phyloP scores from a whole-genome alignment of 1,140 invertebrate genomes.

The Epicauta chinensis region DNA sequence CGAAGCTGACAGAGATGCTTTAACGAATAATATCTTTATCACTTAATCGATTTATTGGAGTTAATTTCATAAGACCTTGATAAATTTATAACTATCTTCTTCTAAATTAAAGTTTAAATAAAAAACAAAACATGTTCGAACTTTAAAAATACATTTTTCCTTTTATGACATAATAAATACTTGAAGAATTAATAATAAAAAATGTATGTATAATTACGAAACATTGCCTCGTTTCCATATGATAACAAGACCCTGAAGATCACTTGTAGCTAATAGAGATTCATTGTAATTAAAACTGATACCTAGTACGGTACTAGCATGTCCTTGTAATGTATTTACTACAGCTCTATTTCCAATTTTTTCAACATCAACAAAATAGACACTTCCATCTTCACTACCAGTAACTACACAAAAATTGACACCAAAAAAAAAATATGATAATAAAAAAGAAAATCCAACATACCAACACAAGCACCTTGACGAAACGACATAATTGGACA shows the following conservation, averaged over 20 bases:
- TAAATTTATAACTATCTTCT: too few relatives aligned
- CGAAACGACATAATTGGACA: slow-evolving; percentile 80
- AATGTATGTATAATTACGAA: too few relatives aligned
- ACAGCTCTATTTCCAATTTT: slow-evolving; percentile 60
- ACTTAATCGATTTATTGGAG: too few relatives aligned
- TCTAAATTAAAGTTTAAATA: too few relatives aligned
- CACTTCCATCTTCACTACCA: slow-evolving; percentile 79
- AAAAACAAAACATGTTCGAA: too few relatives aligned
- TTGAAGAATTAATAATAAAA: too few relatives aligned
- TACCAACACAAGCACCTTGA: slow-evolving; percentile 69
- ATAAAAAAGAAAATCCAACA: slow-evolving; percentile 23
- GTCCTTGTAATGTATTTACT: slow-evolving; percentile 79
- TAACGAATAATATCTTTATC: too few relatives aligned
- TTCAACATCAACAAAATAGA: slow-evolving; percentile 79
- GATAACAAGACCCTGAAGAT: slow-evolving; percentile 78
- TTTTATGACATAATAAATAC: too few relatives aligned
- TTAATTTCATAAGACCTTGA: too few relatives aligned
- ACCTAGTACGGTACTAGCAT: slow-evolving; percentile 73
- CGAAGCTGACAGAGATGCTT: too few relatives aligned
- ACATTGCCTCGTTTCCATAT: slow-evolving; percentile 62
- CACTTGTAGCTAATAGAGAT: slow-evolving; percentile 77
- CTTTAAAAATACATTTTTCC: too few relatives aligned
- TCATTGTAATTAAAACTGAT: slow-evolving; percentile 88
- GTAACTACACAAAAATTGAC: slow-evolving; percentile 65
- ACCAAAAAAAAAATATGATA: slow-evolving; percentile 3